Base-by-base conservation (phyloP, 2,888 invertebrate genomes). In the Apotomis betuletana region DNA sequence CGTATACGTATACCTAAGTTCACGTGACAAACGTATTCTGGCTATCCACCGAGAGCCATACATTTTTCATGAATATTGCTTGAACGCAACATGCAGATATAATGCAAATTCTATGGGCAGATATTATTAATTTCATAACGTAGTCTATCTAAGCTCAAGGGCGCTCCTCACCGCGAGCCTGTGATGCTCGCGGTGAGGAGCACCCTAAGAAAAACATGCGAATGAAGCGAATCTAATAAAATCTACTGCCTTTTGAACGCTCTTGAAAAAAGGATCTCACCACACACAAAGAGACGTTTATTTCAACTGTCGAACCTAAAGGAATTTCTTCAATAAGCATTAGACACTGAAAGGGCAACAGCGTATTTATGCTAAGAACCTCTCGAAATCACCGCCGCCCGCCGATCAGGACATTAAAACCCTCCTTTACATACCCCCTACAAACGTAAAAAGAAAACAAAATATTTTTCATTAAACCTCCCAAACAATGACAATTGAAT, bases 391-490 rank as follows among this genome's bases (percentile, higher is more conserved):
- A 60, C 58, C 41, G 46, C 59, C 51, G 49, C 6, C 57, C 13
- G 49, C 49, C 55, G 41, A 51, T 63, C 62, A 13, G 5, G 9
- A 15, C 64, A 15, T 64, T 72, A 62, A 63, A 60, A 3, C n/a
- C 52, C 46, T 60, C 60, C 41, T 57, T 49, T 59, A 57, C 55
- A 69, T 57, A 52, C 58, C 51, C 67, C 78, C 76, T 75, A 74
- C 69, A 69, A 70, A 74, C 75, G 74, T 87, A 86, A 86, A 84
- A 83, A 84, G 83, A 84, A 85, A 86, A 86, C 83, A 86, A 88
- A 87, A 90, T 90, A 90, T 91, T 89, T 90, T 92, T 92, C 92
- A 92, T 92, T 92, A 92, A 86, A 88, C 84, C 84, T 81, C 85
- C 85, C 90, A 87, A 90, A 91, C 90, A 87, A 86, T 85, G 87